Percentiles rank a stretch among this genome's conserved stretches.
These are phyloP conservation scores for Silvanus unidentatus DNA, from an alignment of 2,888 invertebrate genomes.

Conservation along the genomic window DNA sequence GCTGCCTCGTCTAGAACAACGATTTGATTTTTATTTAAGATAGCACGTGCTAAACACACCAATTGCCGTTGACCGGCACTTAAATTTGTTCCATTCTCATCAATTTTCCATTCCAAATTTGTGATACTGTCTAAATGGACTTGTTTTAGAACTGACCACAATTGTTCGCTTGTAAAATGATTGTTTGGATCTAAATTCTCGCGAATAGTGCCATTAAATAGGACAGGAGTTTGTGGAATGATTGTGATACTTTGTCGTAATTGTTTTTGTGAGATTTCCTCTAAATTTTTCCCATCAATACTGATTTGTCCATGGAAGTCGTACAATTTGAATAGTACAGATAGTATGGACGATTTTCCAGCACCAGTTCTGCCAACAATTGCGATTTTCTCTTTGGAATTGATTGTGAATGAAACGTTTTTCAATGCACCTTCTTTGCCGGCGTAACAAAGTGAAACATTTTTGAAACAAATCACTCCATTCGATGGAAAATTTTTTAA, in stretches of 20 bases:
- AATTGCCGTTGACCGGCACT: constrained; percentile 58
- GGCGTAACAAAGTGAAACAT: constrained; percentile 62
- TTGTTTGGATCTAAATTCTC: constrained; percentile 32
- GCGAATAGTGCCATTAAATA: constrained; percentile 64
- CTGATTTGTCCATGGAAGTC: constrained; percentile 57
- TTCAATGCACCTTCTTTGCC: constrained; percentile 61
- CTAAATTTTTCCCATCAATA: constrained; percentile 72
- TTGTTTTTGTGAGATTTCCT: constrained; percentile 63
- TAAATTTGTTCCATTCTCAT: constrained; percentile 32
- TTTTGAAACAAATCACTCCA: constrained; percentile 53
- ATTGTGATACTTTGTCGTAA: constrained; percentile 72
- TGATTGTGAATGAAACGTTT: constrained; percentile 58
- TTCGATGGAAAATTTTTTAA: constrained; percentile 56
- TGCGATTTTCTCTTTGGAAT: constrained; percentile 65
- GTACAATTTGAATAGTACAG: constrained; percentile 66
- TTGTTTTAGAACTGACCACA: constrained; percentile 31
- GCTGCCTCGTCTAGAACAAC: constrained; percentile 64
- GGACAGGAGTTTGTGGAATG: constrained; percentile 79
- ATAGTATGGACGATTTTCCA: constrained; percentile 68
- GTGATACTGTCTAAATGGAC: constrained; percentile 46
- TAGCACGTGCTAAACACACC: constrained; percentile 62
- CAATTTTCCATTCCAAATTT: constrained; percentile 48
- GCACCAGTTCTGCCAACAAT: constrained; percentile 77
- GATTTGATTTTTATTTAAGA: constrained; percentile 45
- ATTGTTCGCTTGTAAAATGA: constrained; percentile 23